These are phyloP conservation scores for Monopterus albus DNA, from an alignment of 2,113 vertebrate species.

Conservation along the genomic window DNA sequence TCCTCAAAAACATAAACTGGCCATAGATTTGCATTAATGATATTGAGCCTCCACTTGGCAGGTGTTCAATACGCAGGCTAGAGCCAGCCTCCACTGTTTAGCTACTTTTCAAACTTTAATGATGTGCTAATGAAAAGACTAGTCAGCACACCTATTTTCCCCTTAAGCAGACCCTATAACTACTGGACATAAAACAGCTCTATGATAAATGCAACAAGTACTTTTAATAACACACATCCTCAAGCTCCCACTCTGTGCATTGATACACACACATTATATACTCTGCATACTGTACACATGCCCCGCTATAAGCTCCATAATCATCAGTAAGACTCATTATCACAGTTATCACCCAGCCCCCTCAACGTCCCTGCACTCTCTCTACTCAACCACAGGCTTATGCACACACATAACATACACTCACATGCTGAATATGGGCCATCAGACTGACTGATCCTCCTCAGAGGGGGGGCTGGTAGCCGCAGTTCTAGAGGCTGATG, in stretches of 20 bases:
- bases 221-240: conserved; percentile 32
- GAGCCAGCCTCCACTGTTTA: conserved; percentile 30
- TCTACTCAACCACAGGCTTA: conserved; percentile 1
- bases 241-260: not conserved
- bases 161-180: conserved; percentile 44
- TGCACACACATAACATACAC: conserved; percentile 9
- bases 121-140: conserved; percentile 59
- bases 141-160: conserved; percentile 47
- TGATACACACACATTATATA: not conserved
- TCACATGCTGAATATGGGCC: conserved; percentile 47
- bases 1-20: conserved; percentile 10
- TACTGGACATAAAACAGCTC: conserved; percentile 55
- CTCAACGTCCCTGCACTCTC: conserved; percentile 12
- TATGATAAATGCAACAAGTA: conserved; percentile 57
- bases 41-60: conserved; percentile 10
- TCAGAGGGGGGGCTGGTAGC: conserved; percentile 53
- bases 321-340: conserved; percentile 27
- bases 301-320: conserved; percentile 20
- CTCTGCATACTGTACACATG: not conserved
- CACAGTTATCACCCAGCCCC: conserved; percentile 19
- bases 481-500: conserved; percentile 58
- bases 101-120: conserved; percentile 66
- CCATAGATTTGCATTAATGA: not conserved
- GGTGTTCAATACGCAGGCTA: conserved; percentile 12
- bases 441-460: conserved; percentile 66